Conservation (phyloP, 2,113 vertebrate species). For the Anser brachyrhynchus region DNA sequence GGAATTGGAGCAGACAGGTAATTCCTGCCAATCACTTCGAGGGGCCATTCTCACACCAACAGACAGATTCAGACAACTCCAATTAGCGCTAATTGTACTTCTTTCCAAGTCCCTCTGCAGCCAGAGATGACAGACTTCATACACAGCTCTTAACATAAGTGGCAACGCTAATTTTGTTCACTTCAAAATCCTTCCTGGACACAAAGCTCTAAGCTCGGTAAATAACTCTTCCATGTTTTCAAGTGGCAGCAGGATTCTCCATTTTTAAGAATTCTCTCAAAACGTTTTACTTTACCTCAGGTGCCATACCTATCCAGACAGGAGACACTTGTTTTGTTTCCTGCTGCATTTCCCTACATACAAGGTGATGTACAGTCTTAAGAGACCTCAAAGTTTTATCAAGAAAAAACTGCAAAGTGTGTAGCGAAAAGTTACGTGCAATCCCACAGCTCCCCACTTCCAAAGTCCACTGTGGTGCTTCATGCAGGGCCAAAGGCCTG, state of each 20-base stretch:
- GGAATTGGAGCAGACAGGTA: constrained; percentile 15
- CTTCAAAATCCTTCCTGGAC: neutral
- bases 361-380: neutral
- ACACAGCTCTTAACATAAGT: neutral
- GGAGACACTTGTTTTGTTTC: neutral
- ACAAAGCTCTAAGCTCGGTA: neutral
- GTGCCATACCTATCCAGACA: neutral
- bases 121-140: constrained; percentile 40
- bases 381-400: neutral
- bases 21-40: neutral
- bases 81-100: constrained; percentile 44
- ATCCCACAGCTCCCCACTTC: neutral
- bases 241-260: neutral
- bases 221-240: neutral
- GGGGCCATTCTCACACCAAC: constrained; percentile 4
- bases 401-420: accelerated
- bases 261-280: neutral
- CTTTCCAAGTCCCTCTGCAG: constrained; percentile 7
- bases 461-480: neutral
- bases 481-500: neutral
- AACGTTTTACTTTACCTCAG: neutral
- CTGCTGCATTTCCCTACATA: neutral
- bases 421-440: neutral
- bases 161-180: constrained; percentile 16
- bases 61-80: neutral